Conservation (phyloP, 2,888 invertebrate species). For the Drosophila hamatofila region DNA sequence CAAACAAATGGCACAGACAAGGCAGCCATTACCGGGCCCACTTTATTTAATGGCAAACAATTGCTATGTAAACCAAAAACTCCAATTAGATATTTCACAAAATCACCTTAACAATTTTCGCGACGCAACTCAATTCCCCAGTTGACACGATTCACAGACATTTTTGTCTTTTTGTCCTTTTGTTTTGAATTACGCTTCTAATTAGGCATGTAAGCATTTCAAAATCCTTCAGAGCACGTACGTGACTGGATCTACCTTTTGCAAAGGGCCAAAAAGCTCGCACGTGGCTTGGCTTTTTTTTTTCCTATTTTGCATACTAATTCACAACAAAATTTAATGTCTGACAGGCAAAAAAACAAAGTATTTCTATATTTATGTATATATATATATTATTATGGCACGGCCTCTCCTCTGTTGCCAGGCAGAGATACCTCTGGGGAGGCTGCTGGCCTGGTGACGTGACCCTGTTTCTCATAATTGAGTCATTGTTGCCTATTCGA, state of each 20-base stretch:
- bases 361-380: background rate
- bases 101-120: constrained; percentile 9
- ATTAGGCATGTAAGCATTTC: constrained; percentile 45
- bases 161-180: background rate
- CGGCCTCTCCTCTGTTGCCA: constrained; percentile 5
- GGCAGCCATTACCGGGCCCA: background rate
- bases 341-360: constrained; percentile 1
- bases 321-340: constrained; percentile 20
- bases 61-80: background rate
- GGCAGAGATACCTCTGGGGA: background rate
- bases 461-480: constrained; percentile 62
- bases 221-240: constrained; percentile 33
- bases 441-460: constrained; percentile 40
- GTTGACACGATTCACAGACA: background rate
- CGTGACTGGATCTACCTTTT: constrained; percentile 11
- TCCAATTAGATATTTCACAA: constrained; percentile 1
- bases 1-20: constrained; percentile 14
- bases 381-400: background rate
- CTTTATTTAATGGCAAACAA: constrained; percentile 12
- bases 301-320: constrained; percentile 33
- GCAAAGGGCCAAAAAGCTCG: constrained; percentile 2
- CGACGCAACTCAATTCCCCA: constrained; percentile 1
- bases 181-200: constrained; percentile 16
- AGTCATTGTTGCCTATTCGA: constrained; percentile 58
- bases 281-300: background rate